phyloP scores from a whole-genome alignment of 2,797 vertebrate species.

The Dryobates pubescens region DNA sequence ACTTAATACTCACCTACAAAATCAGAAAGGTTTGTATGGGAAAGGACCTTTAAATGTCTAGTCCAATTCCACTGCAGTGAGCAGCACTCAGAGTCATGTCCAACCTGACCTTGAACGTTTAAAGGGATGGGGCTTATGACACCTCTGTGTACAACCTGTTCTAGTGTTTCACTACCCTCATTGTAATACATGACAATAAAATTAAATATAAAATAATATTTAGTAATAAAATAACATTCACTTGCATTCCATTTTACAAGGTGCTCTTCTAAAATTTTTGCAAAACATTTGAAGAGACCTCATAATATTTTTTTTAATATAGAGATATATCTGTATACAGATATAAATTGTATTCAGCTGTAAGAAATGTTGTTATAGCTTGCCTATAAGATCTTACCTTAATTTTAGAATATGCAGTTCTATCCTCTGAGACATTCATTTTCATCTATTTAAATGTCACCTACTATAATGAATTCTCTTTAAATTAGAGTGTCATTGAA shows the following conservation, averaged over 20 bases:
- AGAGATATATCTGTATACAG: not conserved
- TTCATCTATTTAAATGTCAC: conserved; percentile 49
- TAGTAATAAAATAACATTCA: not conserved
- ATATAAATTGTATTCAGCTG: not conserved
- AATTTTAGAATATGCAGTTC: not conserved
- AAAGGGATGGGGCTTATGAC: too few species aligned
- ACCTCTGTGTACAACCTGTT: too few species aligned
- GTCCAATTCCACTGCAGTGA: too few species aligned
- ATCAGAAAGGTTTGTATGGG: too few species aligned
- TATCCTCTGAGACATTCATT: conserved; percentile 12
- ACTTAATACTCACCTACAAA: not conserved
- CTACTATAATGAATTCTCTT: conserved; percentile 54
- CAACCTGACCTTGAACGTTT: too few species aligned
- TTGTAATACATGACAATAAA: not conserved
- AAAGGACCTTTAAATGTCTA: too few species aligned
- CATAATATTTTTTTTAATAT: not conserved
- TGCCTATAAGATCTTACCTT: not conserved
- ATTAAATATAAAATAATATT: not conserved
- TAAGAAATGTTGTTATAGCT: not conserved
- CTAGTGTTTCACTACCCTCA: too few species aligned
- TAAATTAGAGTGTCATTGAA: conserved; percentile 56
- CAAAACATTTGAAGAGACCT: not conserved
- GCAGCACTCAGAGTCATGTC: too few species aligned
- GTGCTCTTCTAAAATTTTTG: not conserved
- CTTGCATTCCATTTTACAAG: not conserved